phyloP scores from a whole-genome alignment of 2,797 vertebrate genomes.

The Avahi laniger region DNA sequence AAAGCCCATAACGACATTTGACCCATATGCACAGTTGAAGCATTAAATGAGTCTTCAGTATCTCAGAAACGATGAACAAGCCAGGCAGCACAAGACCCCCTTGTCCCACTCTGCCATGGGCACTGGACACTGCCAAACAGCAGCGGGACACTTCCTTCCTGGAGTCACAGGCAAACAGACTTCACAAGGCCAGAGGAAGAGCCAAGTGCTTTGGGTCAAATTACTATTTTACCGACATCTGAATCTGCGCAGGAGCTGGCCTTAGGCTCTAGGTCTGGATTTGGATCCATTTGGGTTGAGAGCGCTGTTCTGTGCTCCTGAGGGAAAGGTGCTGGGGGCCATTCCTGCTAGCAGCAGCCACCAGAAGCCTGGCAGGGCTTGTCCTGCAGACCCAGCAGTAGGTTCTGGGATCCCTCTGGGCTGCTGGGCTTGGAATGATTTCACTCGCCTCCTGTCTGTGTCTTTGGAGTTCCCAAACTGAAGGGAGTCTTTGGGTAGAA shows the following conservation, averaged over 20 bases:
- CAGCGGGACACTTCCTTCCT: constrained; percentile 62
- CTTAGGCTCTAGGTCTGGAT: neutral
- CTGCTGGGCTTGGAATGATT: neutral
- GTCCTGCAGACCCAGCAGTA: neutral
- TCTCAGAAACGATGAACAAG: neutral
- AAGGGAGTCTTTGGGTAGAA: neutral
- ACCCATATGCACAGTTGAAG: neutral
- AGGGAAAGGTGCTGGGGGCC: neutral
- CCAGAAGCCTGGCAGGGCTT: neutral
- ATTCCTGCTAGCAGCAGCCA: neutral
- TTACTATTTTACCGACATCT: neutral
- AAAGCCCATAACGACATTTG: neutral
- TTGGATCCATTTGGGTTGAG: neutral
- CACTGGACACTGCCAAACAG: neutral
- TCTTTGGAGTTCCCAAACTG: neutral
- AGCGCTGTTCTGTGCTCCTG: neutral
- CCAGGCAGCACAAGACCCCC: constrained; percentile 34
- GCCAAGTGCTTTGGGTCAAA: neutral
- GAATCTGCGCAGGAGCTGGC: neutral
- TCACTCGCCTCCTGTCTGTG: neutral
- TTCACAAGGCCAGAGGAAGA: constrained; percentile 36
- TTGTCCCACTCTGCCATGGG: neutral
- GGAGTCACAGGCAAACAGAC: neutral
- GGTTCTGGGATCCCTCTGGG: neutral
- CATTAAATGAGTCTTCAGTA: constrained; percentile 6